Percentiles rank a stretch among this genome's conserved stretches.
Evolutionary conservation across 2,888 invertebrate species (phyloP).

Genomic region (Ditylenchus weischeri): DNA sequence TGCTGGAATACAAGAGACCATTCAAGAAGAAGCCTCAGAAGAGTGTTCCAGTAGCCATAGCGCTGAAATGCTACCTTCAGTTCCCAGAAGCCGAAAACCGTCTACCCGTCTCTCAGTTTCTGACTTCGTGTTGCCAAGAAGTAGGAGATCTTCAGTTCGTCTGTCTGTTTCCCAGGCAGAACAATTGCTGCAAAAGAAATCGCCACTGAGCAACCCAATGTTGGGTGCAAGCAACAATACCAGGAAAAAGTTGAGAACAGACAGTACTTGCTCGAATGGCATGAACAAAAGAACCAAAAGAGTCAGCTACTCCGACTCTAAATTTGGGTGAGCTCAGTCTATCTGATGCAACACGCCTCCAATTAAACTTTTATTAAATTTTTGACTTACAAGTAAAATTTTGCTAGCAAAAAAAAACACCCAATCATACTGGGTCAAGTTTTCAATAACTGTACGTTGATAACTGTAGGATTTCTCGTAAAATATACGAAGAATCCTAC

Average conservation of each 20-base stretch:
- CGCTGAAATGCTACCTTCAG: background rate
- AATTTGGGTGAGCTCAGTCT: background rate
- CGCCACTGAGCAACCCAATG: background rate
- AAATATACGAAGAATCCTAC: too few relatives aligned
- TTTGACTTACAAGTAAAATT: too few relatives aligned
- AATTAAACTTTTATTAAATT: too few relatives aligned
- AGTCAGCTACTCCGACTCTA: constrained; percentile 12
- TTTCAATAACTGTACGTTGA: too few relatives aligned
- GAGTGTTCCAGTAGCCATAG: background rate
- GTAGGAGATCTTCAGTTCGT: background rate
- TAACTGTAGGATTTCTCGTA: too few relatives aligned
- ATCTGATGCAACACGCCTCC: too few relatives aligned
- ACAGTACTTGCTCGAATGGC: constrained; percentile 10
- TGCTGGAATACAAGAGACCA: constrained; percentile 11
- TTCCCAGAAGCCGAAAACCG: background rate
- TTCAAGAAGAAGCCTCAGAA: constrained; percentile 3
- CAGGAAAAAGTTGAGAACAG: constrained; percentile 1
- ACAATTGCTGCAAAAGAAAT: constrained; percentile 8
- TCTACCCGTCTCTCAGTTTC: background rate
- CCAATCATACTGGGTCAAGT: too few relatives aligned
- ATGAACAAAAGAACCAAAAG: constrained; percentile 4
- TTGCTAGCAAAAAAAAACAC: too few relatives aligned
- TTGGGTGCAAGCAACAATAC: background rate
- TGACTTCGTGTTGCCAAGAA: constrained; percentile 4
- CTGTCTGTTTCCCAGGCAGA: background rate